phyloP scores from a whole-genome alignment of 2,113 vertebrate genomes.

The Campylorhamphus procurvoides region DNA sequence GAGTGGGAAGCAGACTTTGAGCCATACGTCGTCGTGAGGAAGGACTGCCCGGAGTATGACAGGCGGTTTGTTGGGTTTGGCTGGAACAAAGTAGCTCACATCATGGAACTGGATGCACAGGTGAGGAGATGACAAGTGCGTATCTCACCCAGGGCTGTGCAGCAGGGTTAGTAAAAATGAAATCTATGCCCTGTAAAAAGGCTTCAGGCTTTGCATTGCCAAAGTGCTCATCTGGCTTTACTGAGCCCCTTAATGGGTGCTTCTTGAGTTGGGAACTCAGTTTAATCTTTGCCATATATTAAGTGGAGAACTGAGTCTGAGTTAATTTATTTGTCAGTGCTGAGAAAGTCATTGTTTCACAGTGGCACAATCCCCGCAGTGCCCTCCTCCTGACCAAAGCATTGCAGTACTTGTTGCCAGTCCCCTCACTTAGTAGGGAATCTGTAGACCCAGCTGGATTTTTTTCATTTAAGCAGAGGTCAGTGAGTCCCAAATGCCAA shows the following conservation, averaged over 20 bases:
- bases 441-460: neutral
- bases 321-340: neutral
- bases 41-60: constrained; percentile 94
- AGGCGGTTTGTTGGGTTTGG: constrained; percentile 97
- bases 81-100: constrained; percentile 99
- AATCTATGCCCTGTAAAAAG: neutral
- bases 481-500: neutral
- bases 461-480: neutral
- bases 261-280: neutral
- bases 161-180: neutral
- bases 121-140: constrained; percentile 58
- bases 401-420: neutral
- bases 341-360: neutral
- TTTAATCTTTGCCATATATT: neutral
- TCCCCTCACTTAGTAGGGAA: neutral
- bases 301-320: neutral
- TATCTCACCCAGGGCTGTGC: neutral
- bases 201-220: neutral
- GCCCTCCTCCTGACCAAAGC: neutral
- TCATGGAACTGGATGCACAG: constrained; percentile 99
- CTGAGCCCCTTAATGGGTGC: neutral
- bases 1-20: constrained; percentile 99
- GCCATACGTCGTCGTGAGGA: constrained; percentile 94
- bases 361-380: neutral
- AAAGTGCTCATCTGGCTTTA: neutral